Percentiles rank a stretch among this genome's conserved stretches.
Conservation (phyloP, 2,888 invertebrate genomes). For the Pterostichus madidus region DNA sequence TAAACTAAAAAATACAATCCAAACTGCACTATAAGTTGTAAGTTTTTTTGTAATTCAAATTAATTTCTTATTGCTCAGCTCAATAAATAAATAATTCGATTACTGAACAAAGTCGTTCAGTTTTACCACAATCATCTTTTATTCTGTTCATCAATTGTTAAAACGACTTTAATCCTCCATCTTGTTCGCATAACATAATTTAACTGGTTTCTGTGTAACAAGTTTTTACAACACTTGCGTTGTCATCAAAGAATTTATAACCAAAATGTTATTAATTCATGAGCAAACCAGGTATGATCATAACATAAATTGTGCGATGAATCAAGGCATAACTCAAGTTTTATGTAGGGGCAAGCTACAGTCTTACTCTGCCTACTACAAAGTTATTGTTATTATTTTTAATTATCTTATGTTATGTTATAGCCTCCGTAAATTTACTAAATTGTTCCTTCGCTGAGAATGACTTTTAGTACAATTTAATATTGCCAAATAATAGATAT, state of each 20-base stretch:
- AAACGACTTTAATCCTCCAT: not conserved
- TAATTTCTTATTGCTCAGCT: too few relatives aligned
- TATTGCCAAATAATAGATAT: conserved; percentile 32
- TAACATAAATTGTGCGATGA: conserved; percentile 56
- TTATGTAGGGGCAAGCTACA: conserved; percentile 28
- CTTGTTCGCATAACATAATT: conserved; percentile 23
- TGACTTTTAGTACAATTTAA: conserved; percentile 36
- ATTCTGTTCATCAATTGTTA: conserved; percentile 17
- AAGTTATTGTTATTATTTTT: conserved; percentile 65
- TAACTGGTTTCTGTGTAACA: conserved; percentile 50
- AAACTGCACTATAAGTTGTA: too few relatives aligned
- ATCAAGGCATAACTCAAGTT: conserved; percentile 46
- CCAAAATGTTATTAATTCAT: conserved; percentile 65
- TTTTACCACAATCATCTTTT: conserved; percentile 31
- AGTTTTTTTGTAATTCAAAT: too few relatives aligned
- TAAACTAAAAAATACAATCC: too few relatives aligned
- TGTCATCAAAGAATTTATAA: conserved; percentile 58
- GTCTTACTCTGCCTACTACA: conserved; percentile 44
- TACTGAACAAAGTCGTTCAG: not conserved
- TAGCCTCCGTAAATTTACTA: conserved; percentile 53
- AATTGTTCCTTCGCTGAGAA: conserved; percentile 28
- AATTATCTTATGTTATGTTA: conserved; percentile 48
- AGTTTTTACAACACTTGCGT: conserved; percentile 60
- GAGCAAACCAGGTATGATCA: conserved; percentile 52
- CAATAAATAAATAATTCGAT: not conserved